Evolutionary conservation across 1,140 invertebrate genomes (phyloP).

Genomic region (Cardiocondyla obscurior): DNA sequence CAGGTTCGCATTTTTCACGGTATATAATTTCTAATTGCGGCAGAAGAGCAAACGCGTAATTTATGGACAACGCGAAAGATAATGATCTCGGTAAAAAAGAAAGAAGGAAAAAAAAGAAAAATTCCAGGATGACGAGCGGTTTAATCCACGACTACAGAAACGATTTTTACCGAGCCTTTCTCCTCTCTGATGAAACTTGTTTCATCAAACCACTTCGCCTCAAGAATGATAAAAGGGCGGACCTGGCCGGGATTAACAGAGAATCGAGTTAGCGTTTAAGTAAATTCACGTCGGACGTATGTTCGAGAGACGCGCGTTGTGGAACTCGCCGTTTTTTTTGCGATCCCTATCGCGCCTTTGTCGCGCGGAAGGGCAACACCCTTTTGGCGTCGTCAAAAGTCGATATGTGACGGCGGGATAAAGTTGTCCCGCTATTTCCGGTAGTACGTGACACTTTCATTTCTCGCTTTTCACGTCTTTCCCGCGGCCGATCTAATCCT

Average conservation of each 20-base stretch:
- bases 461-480: slow-evolving; percentile 52
- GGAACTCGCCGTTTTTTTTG: not conserved
- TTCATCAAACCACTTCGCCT: not conserved
- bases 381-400: slow-evolving; percentile 39
- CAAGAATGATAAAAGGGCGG: not conserved
- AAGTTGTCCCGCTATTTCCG: slow-evolving; percentile 60
- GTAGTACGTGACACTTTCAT: slow-evolving; percentile 61
- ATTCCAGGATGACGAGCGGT: not conserved
- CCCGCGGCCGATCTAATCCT: slow-evolving; percentile 43
- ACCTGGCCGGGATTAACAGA: not conserved
- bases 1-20: not conserved
- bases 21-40: not conserved
- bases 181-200: not conserved
- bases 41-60: not conserved
- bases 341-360: not conserved
- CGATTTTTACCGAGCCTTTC: not conserved
- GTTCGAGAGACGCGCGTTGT: not conserved
- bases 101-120: too few relatives aligned
- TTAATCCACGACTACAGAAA: not conserved
- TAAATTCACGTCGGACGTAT: not conserved
- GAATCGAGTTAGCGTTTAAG: not conserved
- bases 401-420: slow-evolving; percentile 20
- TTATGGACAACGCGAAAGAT: not conserved
- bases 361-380: slow-evolving; percentile 5
- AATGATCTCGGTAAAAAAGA: not conserved